Evolutionary conservation across 2,888 invertebrate species (phyloP).

Genomic region (Odontocolon sp.): DNA sequence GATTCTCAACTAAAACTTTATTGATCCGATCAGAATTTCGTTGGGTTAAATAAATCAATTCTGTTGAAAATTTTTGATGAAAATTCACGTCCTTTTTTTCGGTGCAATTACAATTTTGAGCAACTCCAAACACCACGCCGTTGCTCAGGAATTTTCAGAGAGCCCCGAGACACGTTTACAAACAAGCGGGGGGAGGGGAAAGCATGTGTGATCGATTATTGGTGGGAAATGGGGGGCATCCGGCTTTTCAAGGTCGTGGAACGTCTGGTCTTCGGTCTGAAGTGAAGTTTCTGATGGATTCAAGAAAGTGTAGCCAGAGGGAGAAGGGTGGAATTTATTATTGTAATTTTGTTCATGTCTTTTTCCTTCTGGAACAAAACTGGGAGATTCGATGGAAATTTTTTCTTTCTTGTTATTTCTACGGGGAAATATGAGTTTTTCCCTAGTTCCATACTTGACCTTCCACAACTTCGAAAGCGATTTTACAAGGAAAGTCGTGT

Average conservation of each 20-base stretch:
- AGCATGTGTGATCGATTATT: constrained; percentile 41
- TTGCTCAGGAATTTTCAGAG: background rate
- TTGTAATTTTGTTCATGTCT: constrained; percentile 43
- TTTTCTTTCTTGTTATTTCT: constrained; percentile 2
- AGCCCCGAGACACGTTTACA: background rate
- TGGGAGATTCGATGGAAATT: no score
- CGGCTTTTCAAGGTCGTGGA: constrained; percentile 58
- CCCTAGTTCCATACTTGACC: constrained; percentile 57
- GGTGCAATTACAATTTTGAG: no score
- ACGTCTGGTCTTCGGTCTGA: constrained; percentile 52
- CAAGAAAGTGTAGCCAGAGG: constrained; percentile 20
- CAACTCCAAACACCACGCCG: background rate
- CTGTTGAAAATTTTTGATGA: no score
- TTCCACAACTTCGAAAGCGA: constrained; percentile 51
- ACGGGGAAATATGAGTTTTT: constrained; percentile 48
- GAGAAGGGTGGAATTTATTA: constrained; percentile 54
- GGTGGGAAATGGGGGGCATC: constrained; percentile 41
- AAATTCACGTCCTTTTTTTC: no score
- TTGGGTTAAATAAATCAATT: no score
- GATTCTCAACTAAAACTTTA: no score
- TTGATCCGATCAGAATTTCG: no score
- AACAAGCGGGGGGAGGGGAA: background rate
- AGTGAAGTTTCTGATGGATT: constrained; percentile 24
- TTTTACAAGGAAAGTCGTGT: constrained; percentile 30
- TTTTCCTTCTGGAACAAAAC: no score